Base-by-base conservation (phyloP, 2,113 vertebrate species). In the Gobiocypris rarus region DNA sequence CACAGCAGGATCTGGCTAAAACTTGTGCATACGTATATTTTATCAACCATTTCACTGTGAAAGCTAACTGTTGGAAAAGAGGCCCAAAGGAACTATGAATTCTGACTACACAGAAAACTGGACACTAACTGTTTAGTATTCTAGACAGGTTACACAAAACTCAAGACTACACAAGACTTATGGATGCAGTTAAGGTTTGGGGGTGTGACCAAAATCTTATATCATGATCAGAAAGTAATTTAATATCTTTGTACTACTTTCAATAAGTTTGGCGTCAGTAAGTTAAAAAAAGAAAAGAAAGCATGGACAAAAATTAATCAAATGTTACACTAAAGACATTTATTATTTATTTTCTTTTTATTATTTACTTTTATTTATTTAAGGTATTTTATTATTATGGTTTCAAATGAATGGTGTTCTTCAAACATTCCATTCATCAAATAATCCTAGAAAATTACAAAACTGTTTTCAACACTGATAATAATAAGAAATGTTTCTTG, bases 391-490 rank as follows among this genome's bases (percentile, higher is more conserved):
- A 45, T 45, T 11, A 11, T 45, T 11, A 45, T 45, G 2, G 11
- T 45, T 45, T 45, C 10, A 45, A 45, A 45, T 45, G 10, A 45
- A 45, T 45, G 43, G 43, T 11, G 10, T 45, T 45, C 43, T 45
- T 45, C 43, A 45, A 10, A 45, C 43, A 11, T 45, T 45, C 10
- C 43, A 11, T 45, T 45, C 43, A 45, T 15, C 5, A 63, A 63
- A 63, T 1, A 28, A 28, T 15, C 59, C 5, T 63, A 26, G n/a
- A n/a, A n/a, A n/a, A n/a, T n/a, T n/a, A n/a, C n/a, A n/a, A n/a
- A n/a, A n/a, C n/a, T n/a, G 59, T 63, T 63, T 63, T 63, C 26
- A 65, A 65, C 61, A 63, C 15, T 63, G 26, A 63, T 59, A 24
- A 59, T 19, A 54, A 59, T 10, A 59, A 58, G 3, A 58, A 4